Percentiles rank a stretch among this genome's conserved stretches.
Evolutionary conservation across 2,797 vertebrate species (phyloP).

Genomic region (Vespertilio murinus): DNA sequence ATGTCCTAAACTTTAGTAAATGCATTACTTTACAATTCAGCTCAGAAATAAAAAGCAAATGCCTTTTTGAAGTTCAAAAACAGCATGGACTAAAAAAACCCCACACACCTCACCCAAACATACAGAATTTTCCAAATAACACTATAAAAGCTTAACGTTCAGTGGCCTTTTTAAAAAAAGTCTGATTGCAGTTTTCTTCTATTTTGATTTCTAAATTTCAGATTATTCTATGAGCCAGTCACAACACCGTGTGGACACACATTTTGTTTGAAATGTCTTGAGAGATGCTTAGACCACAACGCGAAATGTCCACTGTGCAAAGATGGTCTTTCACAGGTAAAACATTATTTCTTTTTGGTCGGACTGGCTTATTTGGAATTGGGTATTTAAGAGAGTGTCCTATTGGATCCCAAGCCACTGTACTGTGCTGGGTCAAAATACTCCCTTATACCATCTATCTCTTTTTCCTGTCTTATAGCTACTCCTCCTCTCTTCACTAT

Average conservation of each 20-base stretch:
- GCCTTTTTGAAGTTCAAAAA: neutral
- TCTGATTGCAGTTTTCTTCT: constrained; percentile 75
- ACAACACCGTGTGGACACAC: constrained; percentile 90
- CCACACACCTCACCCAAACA: neutral
- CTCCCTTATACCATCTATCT: neutral
- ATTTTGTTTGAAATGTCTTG: constrained; percentile 90
- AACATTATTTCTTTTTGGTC: constrained; percentile 18
- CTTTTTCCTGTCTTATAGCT: constrained; percentile 8
- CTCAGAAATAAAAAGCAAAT: constrained; percentile 25
- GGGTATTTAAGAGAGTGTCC: neutral
- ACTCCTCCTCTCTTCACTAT: neutral
- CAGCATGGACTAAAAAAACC: neutral
- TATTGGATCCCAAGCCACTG: neutral
- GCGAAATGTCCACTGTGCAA: constrained; percentile 89
- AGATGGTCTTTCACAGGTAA: constrained; percentile 88
- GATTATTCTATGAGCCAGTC: constrained; percentile 89
- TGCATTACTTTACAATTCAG: constrained; percentile 27
- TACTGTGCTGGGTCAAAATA: neutral
- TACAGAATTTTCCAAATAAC: constrained; percentile 14
- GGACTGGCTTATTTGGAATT: constrained; percentile 1
- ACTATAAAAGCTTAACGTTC: constrained; percentile 27
- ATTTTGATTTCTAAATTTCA: constrained; percentile 78
- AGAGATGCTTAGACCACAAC: constrained; percentile 89
- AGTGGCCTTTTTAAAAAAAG: neutral
- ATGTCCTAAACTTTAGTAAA: neutral